Percentiles rank a stretch among this genome's conserved stretches.
Conservation (phyloP, 2,113 vertebrate genomes). For the Odontesthes bonariensis region DNA sequence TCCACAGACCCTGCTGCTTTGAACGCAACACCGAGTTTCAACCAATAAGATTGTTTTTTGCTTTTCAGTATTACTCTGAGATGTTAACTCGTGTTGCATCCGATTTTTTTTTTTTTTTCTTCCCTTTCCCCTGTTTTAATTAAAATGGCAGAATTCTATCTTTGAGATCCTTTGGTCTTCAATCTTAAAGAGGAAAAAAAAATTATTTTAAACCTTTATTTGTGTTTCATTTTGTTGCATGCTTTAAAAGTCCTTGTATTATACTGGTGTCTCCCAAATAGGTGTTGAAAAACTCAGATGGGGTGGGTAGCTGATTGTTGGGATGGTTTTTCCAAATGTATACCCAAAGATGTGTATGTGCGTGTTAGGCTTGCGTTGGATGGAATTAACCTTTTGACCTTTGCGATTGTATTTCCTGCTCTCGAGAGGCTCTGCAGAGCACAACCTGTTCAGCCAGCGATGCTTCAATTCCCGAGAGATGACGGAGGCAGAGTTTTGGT, state of each 20-base stretch:
- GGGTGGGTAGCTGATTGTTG: slow-evolving; percentile 60
- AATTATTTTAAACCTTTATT: slow-evolving; percentile 71
- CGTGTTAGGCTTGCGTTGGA: slow-evolving; percentile 78
- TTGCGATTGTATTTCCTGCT: slow-evolving; percentile 85
- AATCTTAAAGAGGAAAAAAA: slow-evolving; percentile 90
- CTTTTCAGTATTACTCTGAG: slow-evolving; percentile 80
- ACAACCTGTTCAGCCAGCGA: slow-evolving; percentile 58
- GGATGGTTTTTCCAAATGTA: slow-evolving; percentile 63
- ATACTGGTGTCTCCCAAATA: slow-evolving; percentile 69
- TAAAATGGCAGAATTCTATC: slow-evolving; percentile 79
- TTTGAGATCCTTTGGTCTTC: slow-evolving; percentile 87
- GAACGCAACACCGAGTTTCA: slow-evolving; percentile 49
- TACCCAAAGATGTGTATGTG: slow-evolving; percentile 76
- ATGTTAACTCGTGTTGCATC: slow-evolving; percentile 79
- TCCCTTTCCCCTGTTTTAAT: slow-evolving; percentile 22
- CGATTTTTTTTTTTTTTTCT: slow-evolving; percentile 49
- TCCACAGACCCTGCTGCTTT: slow-evolving; percentile 61
- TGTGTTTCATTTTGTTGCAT: slow-evolving; percentile 77
- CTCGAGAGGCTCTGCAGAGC: slow-evolving; percentile 69
- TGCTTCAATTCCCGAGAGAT: slow-evolving; percentile 57
- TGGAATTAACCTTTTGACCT: slow-evolving; percentile 81
- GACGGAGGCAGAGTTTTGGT: slow-evolving; percentile 16
- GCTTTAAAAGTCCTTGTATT: slow-evolving; percentile 79
- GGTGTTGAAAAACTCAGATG: slow-evolving; percentile 70
- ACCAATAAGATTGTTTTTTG: slow-evolving; percentile 45